Conservation (phyloP, 2,888 invertebrate genomes). For the Sinohyriopsis cumingii region DNA sequence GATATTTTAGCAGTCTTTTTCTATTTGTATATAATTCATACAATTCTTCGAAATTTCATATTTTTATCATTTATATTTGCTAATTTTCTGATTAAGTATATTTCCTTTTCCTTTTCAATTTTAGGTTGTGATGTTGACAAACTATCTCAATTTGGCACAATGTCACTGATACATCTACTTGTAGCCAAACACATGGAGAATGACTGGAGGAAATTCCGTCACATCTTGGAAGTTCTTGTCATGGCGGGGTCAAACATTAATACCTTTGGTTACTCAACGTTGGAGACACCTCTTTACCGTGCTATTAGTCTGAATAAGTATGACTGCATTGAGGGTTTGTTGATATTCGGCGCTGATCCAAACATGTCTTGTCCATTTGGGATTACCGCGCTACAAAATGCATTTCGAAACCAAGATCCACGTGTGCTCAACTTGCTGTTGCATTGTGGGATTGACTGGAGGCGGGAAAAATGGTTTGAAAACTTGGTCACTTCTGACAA, state of each 20-base stretch:
- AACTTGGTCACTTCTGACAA: background rate
- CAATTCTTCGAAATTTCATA: no score
- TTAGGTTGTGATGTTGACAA: constrained; percentile 47
- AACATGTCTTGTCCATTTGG: constrained; percentile 52
- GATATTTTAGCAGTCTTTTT: no score
- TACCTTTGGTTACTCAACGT: constrained; percentile 33
- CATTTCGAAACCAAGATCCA: constrained; percentile 23
- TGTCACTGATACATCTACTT: constrained; percentile 42
- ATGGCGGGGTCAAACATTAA: constrained; percentile 37
- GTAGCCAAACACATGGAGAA: constrained; percentile 26
- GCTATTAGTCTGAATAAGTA: constrained; percentile 40
- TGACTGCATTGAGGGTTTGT: constrained; percentile 34
- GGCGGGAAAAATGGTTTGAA: constrained; percentile 38
- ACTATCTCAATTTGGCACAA: constrained; percentile 29
- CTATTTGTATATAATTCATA: no score
- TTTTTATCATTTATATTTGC: no score
- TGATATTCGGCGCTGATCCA: constrained; percentile 48
- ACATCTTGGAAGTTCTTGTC: constrained; percentile 32
- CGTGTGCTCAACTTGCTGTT: constrained; percentile 27
- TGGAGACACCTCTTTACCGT: constrained; percentile 49
- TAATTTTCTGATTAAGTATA: no score
- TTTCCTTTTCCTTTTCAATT: background rate
- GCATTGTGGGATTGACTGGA: constrained; percentile 41
- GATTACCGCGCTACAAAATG: constrained; percentile 42
- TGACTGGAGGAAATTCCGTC: constrained; percentile 22